Base-by-base conservation (phyloP, 2,888 invertebrate species). In the Cheilosia pagana region DNA sequence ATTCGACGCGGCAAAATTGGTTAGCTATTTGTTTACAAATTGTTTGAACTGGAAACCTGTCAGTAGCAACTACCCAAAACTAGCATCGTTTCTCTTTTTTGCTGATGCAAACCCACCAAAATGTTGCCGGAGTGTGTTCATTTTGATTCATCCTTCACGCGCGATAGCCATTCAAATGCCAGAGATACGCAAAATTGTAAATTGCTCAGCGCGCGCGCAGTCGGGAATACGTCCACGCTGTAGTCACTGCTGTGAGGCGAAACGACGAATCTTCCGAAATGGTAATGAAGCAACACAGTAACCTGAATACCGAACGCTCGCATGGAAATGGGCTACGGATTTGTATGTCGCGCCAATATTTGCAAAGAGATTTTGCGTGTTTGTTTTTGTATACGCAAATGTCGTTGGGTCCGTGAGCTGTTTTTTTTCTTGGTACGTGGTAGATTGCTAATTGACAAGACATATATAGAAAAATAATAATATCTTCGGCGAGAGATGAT, bases 51-150 rank as follows among this genome's bases (percentile, higher is more conserved):
- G 12, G 53, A 43, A 23, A 62, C 78, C 87, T 65, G 88, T 87
- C 88, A 88, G 88, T 88, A 87, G 88, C 89, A 89, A 89, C 89
- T 85, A 14, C 21, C 39, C 89, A 88, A 88, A 88, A 89, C 88
- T 88, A 87, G 72, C 53, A 48, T 19, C 23, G n/a, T 43, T 67
- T 65, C 62, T 52, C 45, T 65, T 59, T 55, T 45, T 55, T 39
- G 65, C 65, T 72, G 77, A 62, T 82, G 82, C 57, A 60, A 68
- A 28, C 41, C 53, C 45, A 35, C 28, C 52, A 60, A 74, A 74
- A 78, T 59, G 57, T 68, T 74, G 19, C 63, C 57, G 35, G 57
- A 74, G 68, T 41, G 53, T 45, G 50, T 50, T 50, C 23, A 48
- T 62, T 74, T 79, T 59, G 63, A 78, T 74, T 45, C 78, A 83